A percentile compares a stretch with the other conserved stretches of the same genome.
These are phyloP conservation scores for Semnornis frantzii DNA, from an alignment of 2,113 vertebrate species.

Conservation along the genomic window DNA sequence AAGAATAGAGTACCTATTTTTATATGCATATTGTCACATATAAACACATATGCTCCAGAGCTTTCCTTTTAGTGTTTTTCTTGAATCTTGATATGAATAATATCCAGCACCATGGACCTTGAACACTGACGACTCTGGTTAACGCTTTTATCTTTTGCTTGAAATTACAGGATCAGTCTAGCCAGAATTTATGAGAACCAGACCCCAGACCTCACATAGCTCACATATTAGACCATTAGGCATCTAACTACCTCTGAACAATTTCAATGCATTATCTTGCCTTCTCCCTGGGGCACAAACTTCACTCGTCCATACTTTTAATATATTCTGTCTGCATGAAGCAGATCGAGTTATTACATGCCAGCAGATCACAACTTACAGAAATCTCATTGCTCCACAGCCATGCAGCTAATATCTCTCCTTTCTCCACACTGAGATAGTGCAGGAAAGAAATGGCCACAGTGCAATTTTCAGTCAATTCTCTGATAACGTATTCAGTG, in stretches of 20 bases:
- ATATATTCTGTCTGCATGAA: conserved; percentile 90
- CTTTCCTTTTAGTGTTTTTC: conserved; percentile 69
- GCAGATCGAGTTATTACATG: conserved; percentile 83
- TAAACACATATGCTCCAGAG: conserved; percentile 50
- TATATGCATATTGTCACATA: background rate
- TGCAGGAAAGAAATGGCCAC: conserved; percentile 60
- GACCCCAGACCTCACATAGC: conserved; percentile 87
- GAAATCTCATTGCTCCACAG: conserved; percentile 78
- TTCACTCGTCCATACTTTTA: conserved; percentile 87
- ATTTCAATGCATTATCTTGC: conserved; percentile 88
- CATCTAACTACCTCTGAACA: conserved; percentile 89
- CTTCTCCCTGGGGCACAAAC: conserved; percentile 86
- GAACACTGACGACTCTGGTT: conserved; percentile 83
- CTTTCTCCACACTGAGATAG: conserved; percentile 39
- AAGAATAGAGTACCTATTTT: background rate
- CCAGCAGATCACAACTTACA: conserved; percentile 80
- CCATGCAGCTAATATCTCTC: conserved; percentile 67
- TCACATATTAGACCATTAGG: conserved; percentile 90
- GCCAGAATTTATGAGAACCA: conserved; percentile 89
- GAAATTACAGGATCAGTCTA: conserved; percentile 90
- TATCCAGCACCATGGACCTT: conserved; percentile 78
- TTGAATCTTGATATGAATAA: conserved; percentile 79
- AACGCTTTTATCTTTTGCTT: conserved; percentile 84
- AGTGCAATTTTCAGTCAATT: conserved; percentile 61
- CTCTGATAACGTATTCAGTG: conserved; percentile 35